Evolutionary conservation across 1,140 invertebrate species (phyloP), one percentile per base, ranked within the genome.

Genomic region (Camponotus pennsylvanicus): DNA sequence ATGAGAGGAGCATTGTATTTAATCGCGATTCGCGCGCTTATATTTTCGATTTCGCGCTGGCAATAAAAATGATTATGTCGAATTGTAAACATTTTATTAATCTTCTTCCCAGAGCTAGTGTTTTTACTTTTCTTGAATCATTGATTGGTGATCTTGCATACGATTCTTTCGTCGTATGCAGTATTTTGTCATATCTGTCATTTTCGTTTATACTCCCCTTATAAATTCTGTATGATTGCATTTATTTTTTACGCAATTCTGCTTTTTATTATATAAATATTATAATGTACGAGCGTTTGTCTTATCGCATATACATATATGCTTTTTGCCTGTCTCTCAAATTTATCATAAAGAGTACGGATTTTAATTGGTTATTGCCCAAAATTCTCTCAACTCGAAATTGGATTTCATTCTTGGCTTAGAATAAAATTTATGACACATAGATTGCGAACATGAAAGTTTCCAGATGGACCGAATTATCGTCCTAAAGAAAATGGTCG

Each of bases 21-120:
- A 59, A 79, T 45, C 45, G n/a, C 64, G 18, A 67, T 79, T 79
- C 32, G 11, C 67, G 27, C 32, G 45, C 11, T 42, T 42, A 13
- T 32, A 57, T 18, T 11, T 55, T 70, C 59, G 9, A 71, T n/a
- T n/a, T 42, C 7, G 32, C 52, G 13, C 34, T 13, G 18, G 11
- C 21, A 59, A 73, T 55, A 70, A 32, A 71, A 79, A 40, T 18
- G 45, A 13, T 32, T 37, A 40, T 7, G 4, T n/a, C 34, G n/a
- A 7, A 18, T 4, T 2, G 21, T 55, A 18, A 66, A 79, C 11
- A 21, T 79, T 52, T 55, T 55, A 27, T 79, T 69, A 27, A 37
- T 79, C 9, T 6, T 55, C 5, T 37, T 40, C 7, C 1, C 11
- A 55, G n/a, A 11, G 18, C 2, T 21, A 21, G 0, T 21, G 21